Evolutionary conservation across 2,797 vertebrate genomes (phyloP), one percentile per base, ranked within the genome.

Genomic region (Anisognathus igniventris): DNA sequence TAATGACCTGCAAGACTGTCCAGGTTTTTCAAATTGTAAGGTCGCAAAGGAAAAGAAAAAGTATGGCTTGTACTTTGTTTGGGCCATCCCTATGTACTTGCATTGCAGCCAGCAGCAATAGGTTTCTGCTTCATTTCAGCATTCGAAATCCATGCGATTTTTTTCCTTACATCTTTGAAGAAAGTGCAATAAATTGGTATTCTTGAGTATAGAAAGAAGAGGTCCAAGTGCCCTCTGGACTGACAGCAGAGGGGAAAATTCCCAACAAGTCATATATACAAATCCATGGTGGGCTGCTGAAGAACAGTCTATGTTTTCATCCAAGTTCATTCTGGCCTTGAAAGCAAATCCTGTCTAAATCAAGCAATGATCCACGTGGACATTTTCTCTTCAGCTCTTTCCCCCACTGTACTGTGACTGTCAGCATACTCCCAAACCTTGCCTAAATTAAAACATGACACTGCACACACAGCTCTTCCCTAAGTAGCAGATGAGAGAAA

Each of bases 71-170:
- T 47, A 37, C 73, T 93, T 84, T 72, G n/a, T 90, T 83, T 72
- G 45, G 68, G 30, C 68, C 40, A 50, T 70, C 27, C 83, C 44
- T 75, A 18, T 45, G n/a, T 70, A 68, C 30, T 91, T 94, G 62
- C 56, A 56, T 60, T 90, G 40, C 44, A 89, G 65, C 68, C 78
- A 91, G 58, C 47, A 96, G 37, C 45, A 86, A 78, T 66, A 70
- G 40, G 58, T 88, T 94, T 94, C 86, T 96, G 79, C 66, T 93
- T 84, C 70, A 76, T 90, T 95, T 92, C 82, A 90, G 30, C 10
- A 50, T 90, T 72, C 75, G 48, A 92, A 86, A 66, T 30, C 25
- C 30, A 56, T n/a, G 57, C 40, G 64, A 79, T 60, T 64, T 58
- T 88, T 58, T 81, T 73, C 18, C 47, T 83, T 75, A 53, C 2